Conservation (phyloP, 2,888 invertebrate genomes). For the Teleogryllus oceanicus region DNA sequence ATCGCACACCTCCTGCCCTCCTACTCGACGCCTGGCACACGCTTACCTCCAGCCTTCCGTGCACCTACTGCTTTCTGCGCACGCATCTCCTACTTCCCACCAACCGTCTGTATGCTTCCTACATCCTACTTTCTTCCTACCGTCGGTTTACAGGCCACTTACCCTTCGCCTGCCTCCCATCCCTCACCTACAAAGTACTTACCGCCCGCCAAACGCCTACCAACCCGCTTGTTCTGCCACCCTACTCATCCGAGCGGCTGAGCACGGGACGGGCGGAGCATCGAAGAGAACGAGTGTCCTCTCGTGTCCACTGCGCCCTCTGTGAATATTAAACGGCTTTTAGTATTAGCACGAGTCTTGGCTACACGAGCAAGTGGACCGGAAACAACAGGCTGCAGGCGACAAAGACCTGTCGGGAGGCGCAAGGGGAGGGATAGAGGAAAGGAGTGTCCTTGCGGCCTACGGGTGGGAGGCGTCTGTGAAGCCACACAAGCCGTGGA, state of each 20-base stretch:
- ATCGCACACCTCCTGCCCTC: too few species aligned
- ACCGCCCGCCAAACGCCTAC: too few species aligned
- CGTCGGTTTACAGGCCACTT: too few species aligned
- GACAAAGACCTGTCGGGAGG: neutral
- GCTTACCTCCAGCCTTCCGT: too few species aligned
- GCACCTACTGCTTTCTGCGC: too few species aligned
- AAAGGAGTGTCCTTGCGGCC: neutral
- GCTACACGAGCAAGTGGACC: neutral
- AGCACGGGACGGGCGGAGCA: neutral
- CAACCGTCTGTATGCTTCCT: too few species aligned
- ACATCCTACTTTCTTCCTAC: too few species aligned
- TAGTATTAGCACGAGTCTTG: conserved; percentile 9
- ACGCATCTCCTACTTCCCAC: too few species aligned
- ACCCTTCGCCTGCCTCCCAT: too few species aligned
- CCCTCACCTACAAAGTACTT: too few species aligned
- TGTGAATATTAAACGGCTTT: neutral
- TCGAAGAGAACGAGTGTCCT: too few species aligned
- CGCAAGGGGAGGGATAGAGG: neutral
- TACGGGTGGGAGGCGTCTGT: neutral
- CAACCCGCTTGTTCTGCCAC: neutral
- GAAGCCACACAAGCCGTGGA: neutral
- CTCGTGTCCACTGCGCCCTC: neutral
- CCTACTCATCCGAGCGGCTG: neutral
- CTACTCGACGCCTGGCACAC: too few species aligned
- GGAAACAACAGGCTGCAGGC: neutral